Evolutionary conservation across 2,797 vertebrate species (phyloP), one percentile per base, ranked within the genome.

Genomic region (Pipistrellus pipistrellus): DNA sequence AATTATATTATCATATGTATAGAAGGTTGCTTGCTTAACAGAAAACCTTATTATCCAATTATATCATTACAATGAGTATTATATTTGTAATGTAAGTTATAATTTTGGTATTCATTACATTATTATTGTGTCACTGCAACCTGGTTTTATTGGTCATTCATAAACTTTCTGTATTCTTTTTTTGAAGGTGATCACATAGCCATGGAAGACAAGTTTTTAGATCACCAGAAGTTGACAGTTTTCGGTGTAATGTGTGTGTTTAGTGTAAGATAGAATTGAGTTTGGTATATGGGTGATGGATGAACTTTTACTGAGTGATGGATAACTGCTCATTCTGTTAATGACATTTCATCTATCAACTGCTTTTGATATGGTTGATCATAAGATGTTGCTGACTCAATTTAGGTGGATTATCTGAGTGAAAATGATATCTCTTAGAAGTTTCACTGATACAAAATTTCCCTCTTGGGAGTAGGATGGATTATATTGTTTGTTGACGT

Each of bases 291-390:
- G 32, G 35, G 66, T 97, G 93, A 97, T 96, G 71, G 75, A 96
- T 96, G 91, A 75, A 81, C 75, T 91, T 96, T 94, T 89, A 68
- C 88, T 20, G 17, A 82, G 13, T 96, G 96, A 97, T 94, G 90
- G 93, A 97, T 96, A 92, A 72, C 85, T 71, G 76, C 30, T 96
- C 84, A 32, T 96, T 90, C 88, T 91, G 4, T 46, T 94, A 97
- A 94, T 95, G 95, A 7, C 91, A 86, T 85, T 95, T 94, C 95
- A 95, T 97, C 90, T 92, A 85, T 96, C 93, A 97, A 46, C 69
- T 88, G 23, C 73, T 91, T 94, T 96, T 95, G 88, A 97, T 96
- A 62, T 41, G 76, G 48, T 78, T 96, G 88, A 89, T 95, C 82
- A 88, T 66, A 94, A 75, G 73, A 93, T 93, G 62, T 82, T 91